Evolutionary conservation across 2,113 vertebrate genomes (phyloP).

Genomic region (Ahaetulla prasina): DNA sequence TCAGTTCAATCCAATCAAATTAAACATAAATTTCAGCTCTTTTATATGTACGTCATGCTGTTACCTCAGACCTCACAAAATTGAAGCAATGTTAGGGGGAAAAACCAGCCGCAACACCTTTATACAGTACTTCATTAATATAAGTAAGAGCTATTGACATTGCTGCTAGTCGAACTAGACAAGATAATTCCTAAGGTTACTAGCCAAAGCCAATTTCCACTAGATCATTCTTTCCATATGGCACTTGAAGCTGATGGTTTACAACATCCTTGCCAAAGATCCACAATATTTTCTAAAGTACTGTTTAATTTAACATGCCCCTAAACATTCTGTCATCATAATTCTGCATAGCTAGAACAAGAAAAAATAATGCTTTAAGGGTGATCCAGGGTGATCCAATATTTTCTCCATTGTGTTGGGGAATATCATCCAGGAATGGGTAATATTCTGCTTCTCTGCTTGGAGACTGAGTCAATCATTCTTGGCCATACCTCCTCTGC

Average conservation of each 20-base stretch:
- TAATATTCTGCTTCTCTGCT: too few species aligned
- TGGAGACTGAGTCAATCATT: too few species aligned
- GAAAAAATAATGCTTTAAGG: neutral
- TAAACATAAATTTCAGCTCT: neutral
- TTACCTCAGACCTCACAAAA: neutral
- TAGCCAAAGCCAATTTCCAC: too few species aligned
- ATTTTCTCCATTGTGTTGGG: too few species aligned
- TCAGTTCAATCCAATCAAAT: neutral
- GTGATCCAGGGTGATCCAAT: too few species aligned
- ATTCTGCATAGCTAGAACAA: neutral
- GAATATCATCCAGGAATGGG: too few species aligned
- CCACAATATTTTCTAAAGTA: neutral
- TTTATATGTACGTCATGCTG: neutral
- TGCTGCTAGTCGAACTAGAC: neutral
- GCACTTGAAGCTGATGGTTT: too few species aligned
- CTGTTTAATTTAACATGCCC: neutral
- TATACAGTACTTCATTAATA: neutral
- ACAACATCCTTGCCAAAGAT: neutral
- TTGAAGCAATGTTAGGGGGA: too few species aligned
- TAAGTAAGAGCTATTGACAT: neutral
- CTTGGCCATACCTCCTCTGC: too few species aligned
- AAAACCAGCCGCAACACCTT: too few species aligned
- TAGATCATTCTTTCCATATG: neutral
- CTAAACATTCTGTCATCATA: neutral
- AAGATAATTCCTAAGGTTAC: neutral